Base-by-base conservation (phyloP, 64 coral and sea anemone species). In the Astreopora myriophthalma region DNA sequence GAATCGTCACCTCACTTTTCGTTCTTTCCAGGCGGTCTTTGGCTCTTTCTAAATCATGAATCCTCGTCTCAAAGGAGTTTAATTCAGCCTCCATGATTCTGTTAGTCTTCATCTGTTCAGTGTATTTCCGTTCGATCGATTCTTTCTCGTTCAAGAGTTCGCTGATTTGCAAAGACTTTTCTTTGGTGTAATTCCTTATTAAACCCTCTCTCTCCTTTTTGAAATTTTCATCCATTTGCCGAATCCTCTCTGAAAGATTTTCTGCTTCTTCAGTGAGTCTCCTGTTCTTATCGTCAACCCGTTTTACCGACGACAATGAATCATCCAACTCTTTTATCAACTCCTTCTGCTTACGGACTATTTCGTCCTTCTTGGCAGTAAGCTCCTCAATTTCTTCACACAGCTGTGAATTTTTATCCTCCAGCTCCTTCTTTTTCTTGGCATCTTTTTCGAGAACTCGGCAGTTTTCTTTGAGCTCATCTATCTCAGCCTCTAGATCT, bases 181-280 rank as follows among this genome's bases (percentile, higher is more conserved):
- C 87, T 38, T 83, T 90, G 57, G 89, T 88, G 38, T 55, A 86
- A 39, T 48, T 93, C 37, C 95, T 82, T 19, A 94, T 65, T 22
- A 89, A 81, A 30, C 85, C 90, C 14, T 94, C 85, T 87, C 88
- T 93, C 51, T 96, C 95, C 19, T 89, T 87, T 75, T 86, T 86
- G 19, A 94, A 96, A 16, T 58, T 80, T 11, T 96, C 87, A 19
- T 96, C 95, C 95, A 96, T 96, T 60, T 94, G 80, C n/a, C 95
- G 81, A 33, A 96, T 96, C 48, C 85, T 94, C 23, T 87, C 80
- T 29, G 95, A 93, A 69, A 90, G 69, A 48, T 65, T 94, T 29
- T 93, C 89, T 19, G 92, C 92, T 48, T 95, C 96, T 19, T 86
- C 69, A 3, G 79, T 70, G 30, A 98, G 55, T 66, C 86, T 64